Evolutionary conservation across 2,888 invertebrate species (phyloP).

Genomic region (Galerucella calmariensis): DNA sequence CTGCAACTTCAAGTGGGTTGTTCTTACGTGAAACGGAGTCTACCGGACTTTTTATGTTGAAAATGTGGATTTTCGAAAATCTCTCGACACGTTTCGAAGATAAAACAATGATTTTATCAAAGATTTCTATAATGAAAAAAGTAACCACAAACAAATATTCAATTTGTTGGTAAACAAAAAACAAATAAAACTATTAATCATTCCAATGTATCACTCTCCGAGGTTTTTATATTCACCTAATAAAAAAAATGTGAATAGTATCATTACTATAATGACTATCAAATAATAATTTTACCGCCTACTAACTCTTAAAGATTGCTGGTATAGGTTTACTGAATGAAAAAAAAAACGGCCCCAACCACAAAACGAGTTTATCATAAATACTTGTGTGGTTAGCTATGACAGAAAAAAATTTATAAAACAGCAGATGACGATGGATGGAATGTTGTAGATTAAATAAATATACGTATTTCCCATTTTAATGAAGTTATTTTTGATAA

Average conservation of each 20-base stretch:
- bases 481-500: neutral
- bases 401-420: conserved; percentile 23
- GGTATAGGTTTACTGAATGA: conserved; percentile 14
- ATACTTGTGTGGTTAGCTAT: conserved; percentile 20
- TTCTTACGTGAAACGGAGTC: too few relatives aligned
- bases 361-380: conserved; percentile 16
- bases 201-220: conserved; percentile 21
- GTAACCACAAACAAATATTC: too few relatives aligned
- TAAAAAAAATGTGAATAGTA: conserved; percentile 27
- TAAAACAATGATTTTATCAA: too few relatives aligned
- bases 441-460: conserved; percentile 14
- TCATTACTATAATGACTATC: conserved; percentile 30
- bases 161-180: too few relatives aligned
- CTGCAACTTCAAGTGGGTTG: too few relatives aligned
- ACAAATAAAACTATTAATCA: conserved; percentile 4
- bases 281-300: conserved; percentile 33
- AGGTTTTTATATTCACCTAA: conserved; percentile 20
- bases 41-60: too few relatives aligned
- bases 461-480: conserved; percentile 30
- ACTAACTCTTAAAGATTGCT: conserved; percentile 18
- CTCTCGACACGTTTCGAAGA: too few relatives aligned
- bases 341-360: conserved; percentile 13
- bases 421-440: conserved; percentile 7
- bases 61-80: too few relatives aligned
- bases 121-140: too few relatives aligned